Conservation (phyloP, 2,113 vertebrate species). For the Megatriorchis doriae region DNA sequence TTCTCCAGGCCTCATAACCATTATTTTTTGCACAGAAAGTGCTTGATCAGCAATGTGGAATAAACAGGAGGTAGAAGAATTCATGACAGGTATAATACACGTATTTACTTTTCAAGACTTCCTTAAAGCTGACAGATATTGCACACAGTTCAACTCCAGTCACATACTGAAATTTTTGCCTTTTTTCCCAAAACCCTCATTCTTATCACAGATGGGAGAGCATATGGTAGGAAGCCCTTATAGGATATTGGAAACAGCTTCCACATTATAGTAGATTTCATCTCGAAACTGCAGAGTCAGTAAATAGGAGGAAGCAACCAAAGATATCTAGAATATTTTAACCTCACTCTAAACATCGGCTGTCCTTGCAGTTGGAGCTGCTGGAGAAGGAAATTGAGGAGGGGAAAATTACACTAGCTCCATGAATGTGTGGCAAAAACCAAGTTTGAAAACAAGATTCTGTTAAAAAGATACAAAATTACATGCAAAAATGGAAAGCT, state of each 20-base stretch:
- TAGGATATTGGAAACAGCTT: constrained; percentile 18
- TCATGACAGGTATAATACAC: neutral
- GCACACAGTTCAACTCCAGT: neutral
- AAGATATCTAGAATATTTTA: constrained; percentile 23
- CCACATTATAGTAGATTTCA: constrained; percentile 8
- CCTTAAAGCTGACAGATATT: neutral
- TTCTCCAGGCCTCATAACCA: neutral
- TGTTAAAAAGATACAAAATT: neutral
- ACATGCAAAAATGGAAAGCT: neutral
- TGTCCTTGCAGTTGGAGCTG: neutral
- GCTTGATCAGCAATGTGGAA: neutral
- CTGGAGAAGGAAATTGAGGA: neutral
- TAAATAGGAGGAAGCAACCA: neutral
- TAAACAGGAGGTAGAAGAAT: neutral
- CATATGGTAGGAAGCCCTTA: constrained; percentile 59
- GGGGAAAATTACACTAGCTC: neutral
- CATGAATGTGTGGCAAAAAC: neutral
- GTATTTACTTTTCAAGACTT: neutral
- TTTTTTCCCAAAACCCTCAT: neutral
- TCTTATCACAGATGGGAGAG: constrained; percentile 55
- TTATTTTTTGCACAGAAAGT: neutral
- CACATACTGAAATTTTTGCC: neutral
- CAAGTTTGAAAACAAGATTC: neutral
- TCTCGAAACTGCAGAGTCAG: constrained; percentile 12
- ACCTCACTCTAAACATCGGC: neutral